Evolutionary conservation across 2,888 invertebrate species (phyloP), one percentile per base, ranked within the genome.

Genomic region (Megalurothrips usitatus): DNA sequence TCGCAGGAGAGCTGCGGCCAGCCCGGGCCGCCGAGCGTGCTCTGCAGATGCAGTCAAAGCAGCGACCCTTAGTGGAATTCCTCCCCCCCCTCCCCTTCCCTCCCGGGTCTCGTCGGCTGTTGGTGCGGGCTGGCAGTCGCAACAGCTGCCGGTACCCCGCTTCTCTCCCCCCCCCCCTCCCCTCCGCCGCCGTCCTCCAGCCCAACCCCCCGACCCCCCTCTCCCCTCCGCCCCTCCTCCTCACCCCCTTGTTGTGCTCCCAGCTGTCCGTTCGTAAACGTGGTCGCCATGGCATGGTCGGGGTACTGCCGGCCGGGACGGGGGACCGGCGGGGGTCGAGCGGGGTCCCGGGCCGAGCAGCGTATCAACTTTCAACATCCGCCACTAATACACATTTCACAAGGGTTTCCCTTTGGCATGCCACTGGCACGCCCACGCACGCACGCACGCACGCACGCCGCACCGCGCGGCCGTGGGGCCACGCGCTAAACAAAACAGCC

Each of bases 341-440:
- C n/a, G n/a, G 58, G 58, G 58, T 58, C 58, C 58, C 17, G 58
- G 19, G 6, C 9, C 23, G 23, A 23, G 12, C 23, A 4, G 68
- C 11, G 68, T 43, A 43, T 68, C 68, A 68, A 23, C 23, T 68
- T 68, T 68, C 68, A 68, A 68, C 68, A 68, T 68, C 68, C 68
- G 68, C 68, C 68, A 68, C 68, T 68, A 68, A 68, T 68, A 68
- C 68, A 68, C 68, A 58, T 58, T 58, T 17, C 58, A 58, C 58
- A n/a, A n/a, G 4, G 17, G 58, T n/a, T 58, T 43, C 34, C 34
- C 6, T 6, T 43, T 6, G 34, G 34, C 34, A 43, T 6, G 34
- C 34, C 34, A 4, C 3, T 9, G 19, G 19, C 19, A 52, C 52
- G 19, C 52, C 52, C 1, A 17, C 52, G 52, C 52, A 52, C 52